Evolutionary conservation across 2,888 invertebrate genomes (phyloP), one percentile per base, ranked within the genome.

Genomic region (Stenotaenia linearis): DNA sequence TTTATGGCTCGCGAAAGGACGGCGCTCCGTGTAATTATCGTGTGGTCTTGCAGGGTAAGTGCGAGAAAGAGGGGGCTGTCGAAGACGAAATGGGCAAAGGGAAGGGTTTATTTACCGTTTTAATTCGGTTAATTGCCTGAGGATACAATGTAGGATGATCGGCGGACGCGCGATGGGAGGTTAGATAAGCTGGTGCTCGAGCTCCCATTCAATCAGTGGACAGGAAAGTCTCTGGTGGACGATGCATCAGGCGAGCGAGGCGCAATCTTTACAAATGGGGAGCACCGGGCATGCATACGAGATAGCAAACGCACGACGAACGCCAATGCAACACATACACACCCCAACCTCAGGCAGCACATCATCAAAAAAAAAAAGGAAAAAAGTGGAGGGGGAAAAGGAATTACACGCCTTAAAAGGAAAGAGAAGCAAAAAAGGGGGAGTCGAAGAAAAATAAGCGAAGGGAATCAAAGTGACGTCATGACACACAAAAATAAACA

Each of bases 221-320:
- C 75, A 75, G 37, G 75, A 37, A 32, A 32, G 75, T 75, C 75
- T 75, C 75, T 75, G 37, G 75, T 75, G 75, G 75, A 75, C 75
- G 75, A 75, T 75, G 75, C 75, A 75, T 75, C 75, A 75, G 32
- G 75, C 75, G 75, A 35, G 75, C 75, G 37, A 75, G 37, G 75
- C 37, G 75, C 75, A 75, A 75, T 75, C 75, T 75, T 75, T 75
- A 75, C 75, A 75, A 75, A 75, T 75, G 75, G 32, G 75, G 37
- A 75, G 69, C 69, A 69, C 69, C 69, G 69, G 69, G 69, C 69
- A 69, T 69, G 69, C 69, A 69, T 69, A 69, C 69, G 69, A 69
- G 69, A 69, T 69, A 69, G 69, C 69, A 69, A 69, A 69, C 25
- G 69, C 69, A 25, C 69, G 69, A 69, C 69, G 69, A 69, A 69